phyloP scores from a whole-genome alignment of 2,888 invertebrate genomes.

The Drosophila diplacantha region DNA sequence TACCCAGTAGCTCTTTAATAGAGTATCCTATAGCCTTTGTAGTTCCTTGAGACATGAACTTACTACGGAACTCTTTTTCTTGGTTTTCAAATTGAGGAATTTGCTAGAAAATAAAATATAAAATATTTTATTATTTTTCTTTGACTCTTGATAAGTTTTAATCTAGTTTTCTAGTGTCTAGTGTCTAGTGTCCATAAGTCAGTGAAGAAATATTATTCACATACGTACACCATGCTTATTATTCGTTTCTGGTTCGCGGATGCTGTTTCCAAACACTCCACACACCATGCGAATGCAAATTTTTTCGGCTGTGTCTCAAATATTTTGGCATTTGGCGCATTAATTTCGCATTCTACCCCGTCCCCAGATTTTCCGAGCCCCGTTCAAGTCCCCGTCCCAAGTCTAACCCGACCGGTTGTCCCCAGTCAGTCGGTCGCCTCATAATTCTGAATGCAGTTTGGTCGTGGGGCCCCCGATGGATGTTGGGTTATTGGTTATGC shows the following conservation, averaged over 20 bases:
- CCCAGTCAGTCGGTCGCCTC: constrained; percentile 46
- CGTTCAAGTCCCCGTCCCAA: background rate
- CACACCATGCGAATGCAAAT: constrained; percentile 41
- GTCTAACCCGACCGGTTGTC: constrained; percentile 58
- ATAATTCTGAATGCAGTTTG: constrained; percentile 64
- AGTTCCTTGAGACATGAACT: background rate
- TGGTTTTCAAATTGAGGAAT: background rate
- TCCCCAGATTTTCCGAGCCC: constrained; percentile 4
- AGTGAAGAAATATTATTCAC: background rate
- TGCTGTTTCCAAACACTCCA: constrained; percentile 16
- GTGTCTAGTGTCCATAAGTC: background rate
- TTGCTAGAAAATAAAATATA: background rate
- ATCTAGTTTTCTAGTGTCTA: background rate
- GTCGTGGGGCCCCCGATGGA: constrained; percentile 27
- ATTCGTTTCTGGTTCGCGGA: constrained; percentile 12
- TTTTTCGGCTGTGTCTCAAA: constrained; percentile 55
- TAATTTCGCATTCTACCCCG: constrained; percentile 60
- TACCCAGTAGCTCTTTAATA: background rate
- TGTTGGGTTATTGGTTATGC: constrained; percentile 31
- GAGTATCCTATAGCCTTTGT: background rate
- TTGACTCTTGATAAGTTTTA: no score
- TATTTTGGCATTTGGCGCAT: constrained; percentile 72
- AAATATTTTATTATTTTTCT: background rate
- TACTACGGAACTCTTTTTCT: background rate
- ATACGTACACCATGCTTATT: background rate